Evolutionary conservation across 2,888 invertebrate species (phyloP), one percentile per base, ranked within the genome.

Genomic region (Euplexia lucipara): DNA sequence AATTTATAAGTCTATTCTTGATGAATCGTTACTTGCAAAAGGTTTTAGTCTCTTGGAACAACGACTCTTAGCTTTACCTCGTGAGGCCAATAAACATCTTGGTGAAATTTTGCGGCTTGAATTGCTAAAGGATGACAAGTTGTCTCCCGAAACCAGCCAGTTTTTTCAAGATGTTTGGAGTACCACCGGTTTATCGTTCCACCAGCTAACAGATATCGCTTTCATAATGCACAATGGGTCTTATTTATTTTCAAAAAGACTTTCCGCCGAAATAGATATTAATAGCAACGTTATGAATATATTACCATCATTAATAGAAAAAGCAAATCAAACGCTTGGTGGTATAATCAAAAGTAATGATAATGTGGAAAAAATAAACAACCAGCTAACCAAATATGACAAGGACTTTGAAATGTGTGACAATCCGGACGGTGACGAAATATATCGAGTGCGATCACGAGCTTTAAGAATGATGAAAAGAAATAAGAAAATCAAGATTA

Each of bases 1-100:
- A 4, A 47, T 70, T 34, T 56, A n/a, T 16, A 64, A 48, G 22
- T 20, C 8, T 4, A 52, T 70, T 12, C 42, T 60, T 48, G 64
- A 71, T 59, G 59, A 71, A 48, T 47, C 59, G 2, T 56, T 64
- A 30, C 44, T 70, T 39, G 22, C 52, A 18, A 70, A 56, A 30
- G 70, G 70, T 16, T 42, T 60, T n/a, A 1, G 1, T 51, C 47
- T 53, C 3, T 34, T 64, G 2, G 8, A 34, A 8, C 12, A 34
- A 22, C 54, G 52, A 51, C n/a, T 56, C 10, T 3, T 32, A 37
- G 18, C 16, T 9, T 26, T 54, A 34, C 70, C 63, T 2, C 18
- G 9, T 12, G 32, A 34, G 3, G 44, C 41, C 22, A 32, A 7
- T 14, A 0, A 1, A 8, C n/a, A 0, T 10, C 8, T 9, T 9